Percentiles rank a stretch among this genome's conserved stretches.
Evolutionary conservation across 2,113 vertebrate genomes (phyloP).

Genomic region (Pollimyrus isidori): DNA sequence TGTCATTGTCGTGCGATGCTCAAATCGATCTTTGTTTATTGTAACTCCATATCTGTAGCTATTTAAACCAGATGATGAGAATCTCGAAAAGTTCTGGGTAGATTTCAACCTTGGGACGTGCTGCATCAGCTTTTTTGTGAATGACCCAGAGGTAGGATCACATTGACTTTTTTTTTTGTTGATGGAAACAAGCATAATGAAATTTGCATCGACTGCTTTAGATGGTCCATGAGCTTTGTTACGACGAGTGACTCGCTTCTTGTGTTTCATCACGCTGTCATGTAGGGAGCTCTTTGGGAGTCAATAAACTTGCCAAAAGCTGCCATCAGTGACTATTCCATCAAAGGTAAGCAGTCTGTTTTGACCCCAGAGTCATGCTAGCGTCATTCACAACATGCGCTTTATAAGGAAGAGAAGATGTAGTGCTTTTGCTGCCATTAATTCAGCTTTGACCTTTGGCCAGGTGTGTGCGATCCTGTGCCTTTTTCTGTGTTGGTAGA

Average conservation of each 20-base stretch:
- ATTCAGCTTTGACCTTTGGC: too few species aligned
- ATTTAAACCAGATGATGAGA: slow-evolving; percentile 71
- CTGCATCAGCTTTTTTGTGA: slow-evolving; percentile 78
- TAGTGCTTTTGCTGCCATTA: not conserved
- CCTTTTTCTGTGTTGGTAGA: slow-evolving; percentile 39
- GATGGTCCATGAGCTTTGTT: not conserved
- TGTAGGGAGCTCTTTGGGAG: slow-evolving; percentile 73
- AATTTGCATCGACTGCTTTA: not conserved
- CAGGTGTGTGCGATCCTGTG: not conserved
- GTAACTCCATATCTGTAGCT: slow-evolving; percentile 52
- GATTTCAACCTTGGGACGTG: slow-evolving; percentile 78
- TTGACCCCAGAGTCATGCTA: not conserved
- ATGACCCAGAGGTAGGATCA: slow-evolving; percentile 63
- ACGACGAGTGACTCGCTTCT: not conserved
- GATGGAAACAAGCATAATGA: not conserved
- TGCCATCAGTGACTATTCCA: slow-evolving; percentile 51
- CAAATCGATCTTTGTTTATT: not conserved
- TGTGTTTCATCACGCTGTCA: not conserved
- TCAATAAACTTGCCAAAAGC: slow-evolving; percentile 64
- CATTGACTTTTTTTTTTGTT: not conserved
- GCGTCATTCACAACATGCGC: not conserved
- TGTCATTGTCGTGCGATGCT: not conserved
- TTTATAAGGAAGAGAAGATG: not conserved
- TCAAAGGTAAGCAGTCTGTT: slow-evolving; percentile 51
- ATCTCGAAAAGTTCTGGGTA: slow-evolving; percentile 82